Evolutionary conservation across 2,113 vertebrate genomes (phyloP), one percentile per base, ranked within the genome.

Genomic region (Vulpes ferrilata): DNA sequence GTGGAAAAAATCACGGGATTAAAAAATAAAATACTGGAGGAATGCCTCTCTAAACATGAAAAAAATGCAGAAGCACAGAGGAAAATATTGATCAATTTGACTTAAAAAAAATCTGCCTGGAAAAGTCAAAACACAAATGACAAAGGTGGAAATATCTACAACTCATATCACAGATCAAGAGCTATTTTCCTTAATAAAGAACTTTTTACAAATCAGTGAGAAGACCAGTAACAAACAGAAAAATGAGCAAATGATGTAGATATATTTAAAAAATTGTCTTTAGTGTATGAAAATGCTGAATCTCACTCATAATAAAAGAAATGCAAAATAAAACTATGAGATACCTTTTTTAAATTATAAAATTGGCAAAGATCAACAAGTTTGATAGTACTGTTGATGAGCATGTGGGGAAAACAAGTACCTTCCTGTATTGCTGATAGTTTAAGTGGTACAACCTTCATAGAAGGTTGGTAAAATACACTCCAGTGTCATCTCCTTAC

Each of bases 111-210:
- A 51, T 90, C 71, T 57, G 48, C 59, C 74, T 67, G 57, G 57
- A 88, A 92, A 92, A 73, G 38, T 60, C 2, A 38, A 57, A 53
- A 85, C 64, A 38, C 71, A 84, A 83, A 81, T 57, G 15, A 81
- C 60, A 30, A 71, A 76, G 17, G 53, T 95, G 10, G 51, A 62
- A 88, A 78, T 79, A 92, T 55, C 86, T 91, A 19, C 53, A 93
- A 65, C 16, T 94, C 59, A 35, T 78, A 62, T 81, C 35, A 53
- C 23, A 93, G 65, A 48, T n/a, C 10, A 86, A 76, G 57, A 32
- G 86, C 32, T 80, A 65, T n/a, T 90, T 73, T 90, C 55, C 48
- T 91, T 76, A 65, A 90, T 78, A 95, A 93, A 62, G 10, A 93
- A 76, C 32, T 83, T 95, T 35, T 30, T 93, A 86, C 13, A 27